A percentile compares a stretch with the other conserved stretches of the same genome.
phyloP scores from a whole-genome alignment of 2,888 invertebrate species.

The Mycalesis mineus region DNA sequence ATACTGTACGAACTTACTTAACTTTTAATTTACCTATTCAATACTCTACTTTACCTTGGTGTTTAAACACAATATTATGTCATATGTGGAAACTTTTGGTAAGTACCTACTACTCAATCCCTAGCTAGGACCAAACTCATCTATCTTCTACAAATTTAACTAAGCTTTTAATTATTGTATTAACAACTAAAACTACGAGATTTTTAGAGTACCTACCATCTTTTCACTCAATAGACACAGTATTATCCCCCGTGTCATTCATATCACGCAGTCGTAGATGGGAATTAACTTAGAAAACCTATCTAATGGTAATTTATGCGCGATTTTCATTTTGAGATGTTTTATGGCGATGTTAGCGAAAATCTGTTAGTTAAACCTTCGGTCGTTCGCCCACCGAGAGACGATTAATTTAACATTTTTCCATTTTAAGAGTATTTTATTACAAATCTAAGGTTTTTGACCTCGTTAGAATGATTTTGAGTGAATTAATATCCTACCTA shows the following conservation, averaged over 20 bases:
- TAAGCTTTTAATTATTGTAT: too few relatives aligned
- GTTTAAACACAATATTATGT: too few relatives aligned
- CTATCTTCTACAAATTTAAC: too few relatives aligned
- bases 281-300: conserved; percentile 1
- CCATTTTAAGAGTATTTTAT: conserved; percentile 46
- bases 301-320: conserved; percentile 4
- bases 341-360: conserved; percentile 55
- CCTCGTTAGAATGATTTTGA: conserved; percentile 1
- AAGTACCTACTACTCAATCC: too few relatives aligned
- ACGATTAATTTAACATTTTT: conserved; percentile 36
- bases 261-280: background rate
- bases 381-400: conserved; percentile 44
- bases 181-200: too few relatives aligned
- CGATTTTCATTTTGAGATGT: conserved; percentile 17
- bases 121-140: too few relatives aligned
- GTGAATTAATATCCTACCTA: background rate
- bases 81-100: too few relatives aligned
- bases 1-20: background rate
- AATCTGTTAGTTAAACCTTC: conserved; percentile 49
- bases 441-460: conserved; percentile 41
- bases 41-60: too few relatives aligned
- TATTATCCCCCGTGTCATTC: background rate
- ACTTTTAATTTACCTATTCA: too few relatives aligned
- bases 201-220: too few relatives aligned
- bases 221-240: background rate